Evolutionary conservation across 2,888 invertebrate genomes (phyloP).

Genomic region (Yponomeuta sedellus): DNA sequence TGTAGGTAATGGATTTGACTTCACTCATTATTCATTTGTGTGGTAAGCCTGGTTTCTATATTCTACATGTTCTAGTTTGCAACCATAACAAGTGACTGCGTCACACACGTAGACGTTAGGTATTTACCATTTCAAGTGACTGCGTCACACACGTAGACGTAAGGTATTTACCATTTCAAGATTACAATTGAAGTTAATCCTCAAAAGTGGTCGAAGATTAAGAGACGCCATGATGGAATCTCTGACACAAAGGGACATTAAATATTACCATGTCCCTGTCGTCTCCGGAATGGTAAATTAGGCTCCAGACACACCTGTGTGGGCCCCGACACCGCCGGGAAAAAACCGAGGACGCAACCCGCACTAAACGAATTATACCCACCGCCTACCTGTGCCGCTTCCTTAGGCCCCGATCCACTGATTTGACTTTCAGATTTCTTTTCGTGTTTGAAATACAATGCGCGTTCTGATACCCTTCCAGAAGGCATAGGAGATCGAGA

Average conservation of each 20-base stretch:
- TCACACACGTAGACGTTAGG: neutral
- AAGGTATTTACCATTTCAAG: neutral
- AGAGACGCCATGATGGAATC: slow-evolving; percentile 36
- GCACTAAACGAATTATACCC: slow-evolving; percentile 73
- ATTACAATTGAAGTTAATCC: slow-evolving; percentile 21
- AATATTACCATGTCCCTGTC: slow-evolving; percentile 42
- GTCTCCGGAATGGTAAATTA: slow-evolving; percentile 70
- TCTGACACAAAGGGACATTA: slow-evolving; percentile 52
- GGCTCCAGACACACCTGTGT: slow-evolving; percentile 69
- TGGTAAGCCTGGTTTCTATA: no score
- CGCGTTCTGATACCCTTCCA: slow-evolving; percentile 21
- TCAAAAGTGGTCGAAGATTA: slow-evolving; percentile 32
- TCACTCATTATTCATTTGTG: no score
- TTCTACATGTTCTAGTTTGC: no score
- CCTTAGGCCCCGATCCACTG: slow-evolving; percentile 31
- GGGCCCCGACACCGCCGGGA: slow-evolving; percentile 47
- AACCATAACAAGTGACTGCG: neutral
- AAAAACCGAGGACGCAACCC: slow-evolving; percentile 68
- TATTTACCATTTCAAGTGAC: neutral
- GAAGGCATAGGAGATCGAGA: neutral
- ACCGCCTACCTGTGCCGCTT: slow-evolving; percentile 66
- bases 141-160: neutral
- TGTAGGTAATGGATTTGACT: no score
- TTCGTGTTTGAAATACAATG: slow-evolving; percentile 30
- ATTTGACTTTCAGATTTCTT: slow-evolving; percentile 24